Evolutionary conservation across 2,888 invertebrate species (phyloP).

Genomic region (Phengaris alcon): DNA sequence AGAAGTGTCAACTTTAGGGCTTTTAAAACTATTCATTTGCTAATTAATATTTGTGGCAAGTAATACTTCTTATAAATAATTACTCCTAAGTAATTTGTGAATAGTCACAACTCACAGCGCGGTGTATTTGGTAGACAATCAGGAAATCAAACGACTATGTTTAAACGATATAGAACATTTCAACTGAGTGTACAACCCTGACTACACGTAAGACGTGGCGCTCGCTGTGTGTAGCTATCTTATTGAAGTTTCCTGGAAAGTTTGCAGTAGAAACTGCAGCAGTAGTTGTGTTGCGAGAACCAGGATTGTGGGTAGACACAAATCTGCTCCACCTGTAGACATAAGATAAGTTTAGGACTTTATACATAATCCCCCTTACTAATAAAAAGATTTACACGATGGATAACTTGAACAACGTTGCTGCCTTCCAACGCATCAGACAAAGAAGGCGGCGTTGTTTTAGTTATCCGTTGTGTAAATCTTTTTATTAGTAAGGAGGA

Average conservation of each 20-base stretch:
- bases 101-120: background rate
- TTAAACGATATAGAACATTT: slow-evolving; percentile 27
- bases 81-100: too few relatives aligned
- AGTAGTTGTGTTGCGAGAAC: slow-evolving; percentile 60
- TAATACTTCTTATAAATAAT: too few relatives aligned
- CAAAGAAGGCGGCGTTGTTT: too few relatives aligned
- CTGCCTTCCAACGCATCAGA: too few relatives aligned
- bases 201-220: slow-evolving; percentile 37
- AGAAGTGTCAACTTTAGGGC: too few relatives aligned
- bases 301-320: slow-evolving; percentile 63
- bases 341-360: background rate
- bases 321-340: slow-evolving; percentile 54
- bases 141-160: slow-evolving; percentile 2
- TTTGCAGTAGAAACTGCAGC: slow-evolving; percentile 60
- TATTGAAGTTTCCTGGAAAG: slow-evolving; percentile 60
- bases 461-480: too few relatives aligned
- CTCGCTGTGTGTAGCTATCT: slow-evolving; percentile 57
- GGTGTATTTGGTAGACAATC: background rate
- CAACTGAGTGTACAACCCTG: slow-evolving; percentile 37
- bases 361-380: too few relatives aligned
- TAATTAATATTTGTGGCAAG: too few relatives aligned
- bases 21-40: too few relatives aligned
- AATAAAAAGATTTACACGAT: too few relatives aligned
- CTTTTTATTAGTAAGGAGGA: too few relatives aligned
- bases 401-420: too few relatives aligned